phyloP scores from a whole-genome alignment of 2,888 invertebrate species.

The Leptopterna dolabrata region DNA sequence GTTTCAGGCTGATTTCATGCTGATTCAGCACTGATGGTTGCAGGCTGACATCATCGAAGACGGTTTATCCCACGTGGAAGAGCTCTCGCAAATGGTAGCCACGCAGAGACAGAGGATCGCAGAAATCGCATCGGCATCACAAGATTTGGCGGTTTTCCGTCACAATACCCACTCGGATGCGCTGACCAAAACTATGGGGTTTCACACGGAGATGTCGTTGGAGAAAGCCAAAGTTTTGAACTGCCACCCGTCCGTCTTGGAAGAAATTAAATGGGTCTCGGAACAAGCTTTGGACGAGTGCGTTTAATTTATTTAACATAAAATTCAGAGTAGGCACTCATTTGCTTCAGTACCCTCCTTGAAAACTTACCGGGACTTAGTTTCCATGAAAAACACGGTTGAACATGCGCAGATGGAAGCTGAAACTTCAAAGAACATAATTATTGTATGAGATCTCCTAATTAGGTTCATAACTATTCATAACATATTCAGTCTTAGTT shows the following conservation, averaged over 20 bases:
- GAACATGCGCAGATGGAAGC: too few relatives aligned
- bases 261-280: background rate
- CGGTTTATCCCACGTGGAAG: background rate
- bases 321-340: background rate
- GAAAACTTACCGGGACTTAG: too few relatives aligned
- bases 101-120: background rate
- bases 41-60: background rate
- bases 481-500: too few relatives aligned
- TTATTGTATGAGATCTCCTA: too few relatives aligned
- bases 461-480: too few relatives aligned
- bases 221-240: background rate
- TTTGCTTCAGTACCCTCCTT: too few relatives aligned
- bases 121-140: background rate
- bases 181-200: background rate
- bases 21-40: too few relatives aligned
- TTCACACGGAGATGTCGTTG: background rate
- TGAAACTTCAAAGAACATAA: too few relatives aligned
- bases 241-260: background rate
- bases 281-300: background rate
- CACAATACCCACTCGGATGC: background rate
- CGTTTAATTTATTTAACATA: background rate
- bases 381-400: too few relatives aligned
- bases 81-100: background rate
- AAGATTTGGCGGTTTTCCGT: background rate
- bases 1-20: too few relatives aligned